Conservation (phyloP, 2,113 vertebrate species). For the Cyprinodon brontotheroides region DNA sequence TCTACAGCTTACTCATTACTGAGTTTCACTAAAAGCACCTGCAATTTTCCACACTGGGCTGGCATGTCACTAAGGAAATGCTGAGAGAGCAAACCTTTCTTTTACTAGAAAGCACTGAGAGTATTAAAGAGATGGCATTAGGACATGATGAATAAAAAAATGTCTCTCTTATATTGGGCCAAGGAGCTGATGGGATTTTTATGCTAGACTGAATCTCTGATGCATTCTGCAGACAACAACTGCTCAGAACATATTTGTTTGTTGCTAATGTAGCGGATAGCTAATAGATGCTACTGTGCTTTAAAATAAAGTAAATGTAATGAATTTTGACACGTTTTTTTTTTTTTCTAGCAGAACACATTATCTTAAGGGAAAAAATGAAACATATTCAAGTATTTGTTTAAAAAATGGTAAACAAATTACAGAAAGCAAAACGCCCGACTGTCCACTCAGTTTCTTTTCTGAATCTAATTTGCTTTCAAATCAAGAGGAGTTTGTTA, state of each 20-base stretch:
- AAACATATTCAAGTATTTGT: slow-evolving; percentile 7
- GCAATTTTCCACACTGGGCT: slow-evolving; percentile 52
- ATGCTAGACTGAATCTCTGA: slow-evolving; percentile 60
- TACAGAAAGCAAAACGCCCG: slow-evolving; percentile 27
- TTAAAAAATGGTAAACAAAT: slow-evolving; percentile 28
- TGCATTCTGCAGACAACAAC: slow-evolving; percentile 44
- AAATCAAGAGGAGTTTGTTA: slow-evolving; percentile 26
- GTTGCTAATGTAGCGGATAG: slow-evolving; percentile 39
- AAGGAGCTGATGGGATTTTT: slow-evolving; percentile 63
- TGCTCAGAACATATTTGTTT: slow-evolving; percentile 57
- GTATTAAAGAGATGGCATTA: slow-evolving; percentile 68
- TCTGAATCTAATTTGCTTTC: slow-evolving; percentile 29
- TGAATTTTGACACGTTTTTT: slow-evolving; percentile 1
- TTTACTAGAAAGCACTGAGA: slow-evolving; percentile 56
- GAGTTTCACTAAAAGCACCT: slow-evolving; percentile 67
- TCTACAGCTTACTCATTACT: slow-evolving; percentile 64
- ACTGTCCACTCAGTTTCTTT: slow-evolving; percentile 31
- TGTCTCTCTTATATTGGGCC: slow-evolving; percentile 59
- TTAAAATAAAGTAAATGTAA: slow-evolving; percentile 38
- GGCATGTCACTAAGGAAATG: slow-evolving; percentile 56
- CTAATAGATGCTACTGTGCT: slow-evolving; percentile 51
- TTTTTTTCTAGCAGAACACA: background rate
- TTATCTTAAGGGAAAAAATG: background rate
- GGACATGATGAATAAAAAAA: slow-evolving; percentile 63
- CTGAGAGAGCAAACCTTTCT: slow-evolving; percentile 65